A percentile compares a stretch with the other conserved stretches of the same genome.
phyloP scores from a whole-genome alignment of 2,113 vertebrate genomes.

The Aegotheles bennettii region DNA sequence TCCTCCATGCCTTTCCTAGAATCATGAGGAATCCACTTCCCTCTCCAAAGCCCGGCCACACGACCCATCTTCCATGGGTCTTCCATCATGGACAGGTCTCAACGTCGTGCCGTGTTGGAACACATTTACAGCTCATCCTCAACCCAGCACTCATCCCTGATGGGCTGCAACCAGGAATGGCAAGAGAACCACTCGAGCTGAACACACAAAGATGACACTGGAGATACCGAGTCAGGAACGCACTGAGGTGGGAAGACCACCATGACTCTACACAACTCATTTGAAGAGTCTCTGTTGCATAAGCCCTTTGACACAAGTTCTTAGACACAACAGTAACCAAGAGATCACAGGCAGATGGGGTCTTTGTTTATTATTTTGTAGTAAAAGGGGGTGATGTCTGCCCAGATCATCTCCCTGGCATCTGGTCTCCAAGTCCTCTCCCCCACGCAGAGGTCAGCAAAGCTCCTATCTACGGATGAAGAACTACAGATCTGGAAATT shows the following conservation, averaged over 20 bases:
- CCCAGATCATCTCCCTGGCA: neutral
- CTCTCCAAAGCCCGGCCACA: neutral
- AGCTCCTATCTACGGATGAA: neutral
- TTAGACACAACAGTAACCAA: neutral
- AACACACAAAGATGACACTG: neutral
- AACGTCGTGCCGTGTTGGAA: accelerated
- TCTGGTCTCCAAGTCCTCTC: neutral
- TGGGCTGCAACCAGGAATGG: neutral
- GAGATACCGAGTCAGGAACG: accelerated
- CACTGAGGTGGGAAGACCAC: neutral
- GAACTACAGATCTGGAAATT: neutral
- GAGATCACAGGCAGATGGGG: neutral
- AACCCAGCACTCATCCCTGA: neutral
- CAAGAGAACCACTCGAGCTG: neutral
- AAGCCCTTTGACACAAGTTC: neutral
- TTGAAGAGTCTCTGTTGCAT: accelerated
- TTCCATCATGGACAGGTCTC: accelerated
- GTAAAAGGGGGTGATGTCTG: neutral
- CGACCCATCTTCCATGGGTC: accelerated
- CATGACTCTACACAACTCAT: neutral
- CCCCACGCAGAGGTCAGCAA: neutral
- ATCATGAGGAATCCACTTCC: neutral
- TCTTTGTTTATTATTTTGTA: neutral
- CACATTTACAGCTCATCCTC: neutral
- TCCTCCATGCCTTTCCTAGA: neutral